A percentile compares a stretch with the other conserved stretches of the same genome.
These are phyloP conservation scores for Cyclophora albipunctata DNA, from an alignment of 2,888 invertebrate genomes.

Conservation along the genomic window DNA sequence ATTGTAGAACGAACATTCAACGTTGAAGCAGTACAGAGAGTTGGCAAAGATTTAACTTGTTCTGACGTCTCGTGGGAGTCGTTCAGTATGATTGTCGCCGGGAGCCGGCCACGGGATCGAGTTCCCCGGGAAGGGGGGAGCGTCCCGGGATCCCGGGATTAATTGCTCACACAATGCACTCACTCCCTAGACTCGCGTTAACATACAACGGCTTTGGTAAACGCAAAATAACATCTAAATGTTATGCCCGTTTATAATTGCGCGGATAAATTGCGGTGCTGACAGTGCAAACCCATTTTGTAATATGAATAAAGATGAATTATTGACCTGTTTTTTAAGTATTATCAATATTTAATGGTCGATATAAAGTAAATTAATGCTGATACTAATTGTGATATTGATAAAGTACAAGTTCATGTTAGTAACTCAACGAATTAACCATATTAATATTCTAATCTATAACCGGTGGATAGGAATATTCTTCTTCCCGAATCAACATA, in stretches of 20 bases:
- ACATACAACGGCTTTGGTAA: constrained; percentile 46
- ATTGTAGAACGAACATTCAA: constrained; percentile 19
- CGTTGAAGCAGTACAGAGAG: constrained; percentile 26
- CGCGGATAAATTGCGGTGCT: constrained; percentile 17
- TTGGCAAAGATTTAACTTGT: constrained; percentile 71
- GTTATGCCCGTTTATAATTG: constrained; percentile 59
- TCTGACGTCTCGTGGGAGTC: constrained; percentile 59
- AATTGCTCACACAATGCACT: constrained; percentile 63
- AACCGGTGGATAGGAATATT: too few relatives aligned
- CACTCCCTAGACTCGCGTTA: constrained; percentile 65
- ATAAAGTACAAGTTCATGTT: too few relatives aligned
- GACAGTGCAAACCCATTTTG: not conserved
- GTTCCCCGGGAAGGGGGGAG: constrained; percentile 10
- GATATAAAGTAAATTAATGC: too few relatives aligned
- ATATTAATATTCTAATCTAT: too few relatives aligned
- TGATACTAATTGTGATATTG: too few relatives aligned
- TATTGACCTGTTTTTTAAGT: too few relatives aligned
- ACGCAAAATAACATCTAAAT: constrained; percentile 64
- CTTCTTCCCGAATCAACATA: too few relatives aligned
- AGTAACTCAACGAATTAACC: too few relatives aligned
- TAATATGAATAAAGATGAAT: not conserved
- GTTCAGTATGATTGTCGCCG: constrained; percentile 67
- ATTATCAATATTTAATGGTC: too few relatives aligned
- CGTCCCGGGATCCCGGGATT: constrained; percentile 37
- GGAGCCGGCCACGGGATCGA: constrained; percentile 29